Conservation (phyloP, 2,113 vertebrate genomes). For the Piaya cayana region DNA sequence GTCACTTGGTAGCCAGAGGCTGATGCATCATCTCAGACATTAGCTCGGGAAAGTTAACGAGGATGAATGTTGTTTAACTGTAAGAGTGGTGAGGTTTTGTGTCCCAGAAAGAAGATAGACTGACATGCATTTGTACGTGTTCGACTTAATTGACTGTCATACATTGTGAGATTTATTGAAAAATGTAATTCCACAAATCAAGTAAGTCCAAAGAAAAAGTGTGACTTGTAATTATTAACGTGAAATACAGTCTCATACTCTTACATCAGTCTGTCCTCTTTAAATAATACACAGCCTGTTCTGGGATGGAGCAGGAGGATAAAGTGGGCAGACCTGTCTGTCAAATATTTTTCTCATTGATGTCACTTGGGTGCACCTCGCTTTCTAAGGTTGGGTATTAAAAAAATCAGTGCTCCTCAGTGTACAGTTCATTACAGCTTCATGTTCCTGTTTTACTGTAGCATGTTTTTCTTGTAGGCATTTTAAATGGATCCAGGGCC, state of each 20-base stretch:
- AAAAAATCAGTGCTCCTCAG: constrained; percentile 10
- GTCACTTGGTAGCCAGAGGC: constrained; percentile 1
- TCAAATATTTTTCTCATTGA: constrained; percentile 15
- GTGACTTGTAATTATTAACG: background rate
- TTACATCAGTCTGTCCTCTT: background rate
- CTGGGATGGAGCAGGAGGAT: background rate
- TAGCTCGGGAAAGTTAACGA: background rate
- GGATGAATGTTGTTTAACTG: background rate
- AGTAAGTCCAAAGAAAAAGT: background rate
- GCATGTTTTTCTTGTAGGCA: constrained; percentile 18
- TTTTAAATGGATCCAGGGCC: constrained; percentile 30
- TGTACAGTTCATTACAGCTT: constrained; percentile 17
- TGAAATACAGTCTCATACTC: background rate
- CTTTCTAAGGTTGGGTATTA: background rate
- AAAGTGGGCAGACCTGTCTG: background rate
- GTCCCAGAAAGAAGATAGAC: background rate
- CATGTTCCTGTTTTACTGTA: constrained; percentile 16
- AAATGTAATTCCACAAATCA: background rate
- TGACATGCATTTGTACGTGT: background rate
- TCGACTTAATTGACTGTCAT: background rate
- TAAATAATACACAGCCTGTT: background rate
- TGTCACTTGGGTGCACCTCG: constrained; percentile 12
- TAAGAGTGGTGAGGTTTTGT: background rate
- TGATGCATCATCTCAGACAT: background rate
- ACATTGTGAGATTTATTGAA: background rate